A percentile compares a stretch with the other conserved stretches of the same genome.
These are phyloP conservation scores for Pantherophis alleghaniensis DNA, from an alignment of 2,797 vertebrate genomes.

Conservation along the genomic window DNA sequence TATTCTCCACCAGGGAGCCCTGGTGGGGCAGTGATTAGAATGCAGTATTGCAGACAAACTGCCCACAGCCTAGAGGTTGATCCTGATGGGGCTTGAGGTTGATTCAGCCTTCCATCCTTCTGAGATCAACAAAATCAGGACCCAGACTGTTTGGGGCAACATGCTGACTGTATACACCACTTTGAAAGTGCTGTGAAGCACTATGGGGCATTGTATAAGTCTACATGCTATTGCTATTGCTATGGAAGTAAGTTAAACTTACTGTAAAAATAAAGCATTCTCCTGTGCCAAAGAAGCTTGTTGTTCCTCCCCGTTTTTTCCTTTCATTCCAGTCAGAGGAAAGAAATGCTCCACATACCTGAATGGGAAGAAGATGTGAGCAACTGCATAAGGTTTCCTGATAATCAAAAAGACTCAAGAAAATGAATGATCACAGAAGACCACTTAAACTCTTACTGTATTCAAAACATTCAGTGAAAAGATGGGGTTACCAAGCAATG, in stretches of 20 bases:
- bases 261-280: constrained; percentile 88
- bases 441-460: neutral
- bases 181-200: neutral
- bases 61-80: neutral
- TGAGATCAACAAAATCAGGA: neutral
- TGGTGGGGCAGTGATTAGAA: neutral
- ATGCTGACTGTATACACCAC: neutral
- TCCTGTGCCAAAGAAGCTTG: constrained; percentile 81
- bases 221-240: neutral
- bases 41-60: neutral
- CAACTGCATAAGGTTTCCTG: neutral
- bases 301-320: constrained; percentile 65
- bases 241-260: constrained; percentile 51
- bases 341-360: constrained; percentile 85
- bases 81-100: neutral
- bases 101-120: neutral
- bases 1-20: neutral
- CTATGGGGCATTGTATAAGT: neutral
- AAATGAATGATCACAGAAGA: neutral
- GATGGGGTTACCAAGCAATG: neutral
- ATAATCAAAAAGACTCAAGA: neutral
- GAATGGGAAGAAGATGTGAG: neutral
- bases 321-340: constrained; percentile 81
- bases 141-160: neutral
- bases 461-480: neutral